A percentile compares a stretch with the other conserved stretches of the same genome.
Evolutionary conservation across 2,888 invertebrate species (phyloP).

Genomic region (Epirrhoe tristata): DNA sequence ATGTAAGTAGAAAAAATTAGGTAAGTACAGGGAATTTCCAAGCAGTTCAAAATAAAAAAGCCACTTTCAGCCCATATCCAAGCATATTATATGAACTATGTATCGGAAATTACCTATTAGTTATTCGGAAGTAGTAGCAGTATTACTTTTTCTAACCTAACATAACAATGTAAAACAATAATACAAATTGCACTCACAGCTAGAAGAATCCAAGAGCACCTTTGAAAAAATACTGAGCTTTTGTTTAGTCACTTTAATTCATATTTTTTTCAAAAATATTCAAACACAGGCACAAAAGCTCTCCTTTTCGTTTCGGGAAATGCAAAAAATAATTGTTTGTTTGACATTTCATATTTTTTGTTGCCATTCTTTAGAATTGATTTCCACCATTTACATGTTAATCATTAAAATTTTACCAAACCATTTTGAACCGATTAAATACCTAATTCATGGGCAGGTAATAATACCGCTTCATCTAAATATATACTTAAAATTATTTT

Average conservation of each 20-base stretch:
- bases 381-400: background rate
- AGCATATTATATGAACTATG: constrained; percentile 61
- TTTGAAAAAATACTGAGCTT: background rate
- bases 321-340: constrained; percentile 6
- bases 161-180: constrained; percentile 55
- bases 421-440: too few relatives aligned
- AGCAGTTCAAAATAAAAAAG: constrained; percentile 73
- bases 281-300: constrained; percentile 19
- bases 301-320: constrained; percentile 15
- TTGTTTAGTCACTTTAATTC: constrained; percentile 11
- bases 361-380: constrained; percentile 18
- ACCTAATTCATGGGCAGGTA: too few relatives aligned
- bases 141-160: constrained; percentile 81
- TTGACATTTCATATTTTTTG: constrained; percentile 21
- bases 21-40: constrained; percentile 47
- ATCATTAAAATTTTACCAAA: too few relatives aligned
- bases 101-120: constrained; percentile 57
- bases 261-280: constrained; percentile 31
- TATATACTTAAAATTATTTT: too few relatives aligned
- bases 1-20: constrained; percentile 29
- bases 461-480: too few relatives aligned
- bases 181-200: constrained; percentile 67
- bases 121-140: constrained; percentile 73
- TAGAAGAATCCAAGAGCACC: constrained; percentile 26
- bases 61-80: constrained; percentile 77